Base-by-base conservation (phyloP, 2,888 invertebrate species). In the Cosmia trapezina region DNA sequence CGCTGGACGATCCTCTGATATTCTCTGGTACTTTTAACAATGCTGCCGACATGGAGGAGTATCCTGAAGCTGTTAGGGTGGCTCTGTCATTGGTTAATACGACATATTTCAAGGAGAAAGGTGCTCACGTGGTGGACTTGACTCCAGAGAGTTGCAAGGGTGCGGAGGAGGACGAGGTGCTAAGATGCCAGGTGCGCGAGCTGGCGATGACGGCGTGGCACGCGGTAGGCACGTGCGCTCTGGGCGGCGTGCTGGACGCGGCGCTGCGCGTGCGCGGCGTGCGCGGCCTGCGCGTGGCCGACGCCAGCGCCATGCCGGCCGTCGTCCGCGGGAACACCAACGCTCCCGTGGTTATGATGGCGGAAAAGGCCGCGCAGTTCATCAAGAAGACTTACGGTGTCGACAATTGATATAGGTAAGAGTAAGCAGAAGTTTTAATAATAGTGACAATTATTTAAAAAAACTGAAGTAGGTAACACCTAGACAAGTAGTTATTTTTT, bases 291-390 rank as follows among this genome's bases (percentile, higher is more conserved):
- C 85, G 95, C 17, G 94, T 95, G 49, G 95, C 83, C 9, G 95
- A 96, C 78, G 95, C 95, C 22, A 94, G 94, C 70, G 91, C 91
- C 5, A 93, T 95, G 92, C 94, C 95, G 1, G 81, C 81, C 22
- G 89, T 94, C 1, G 67, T 91, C 4, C 88, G 95, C 7, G 95
- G 94, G 0, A 96, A 95, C 80, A 95, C 94, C 7, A 94, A 95
- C 73, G 92, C 95, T 0, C 93, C 94, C 0, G 93, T 94, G 11
- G 87, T 95, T 9, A 95, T 95, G 95, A 90, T 95, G 53, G 95
- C 95, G 0, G 95, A 95, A 83, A 89, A 87, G 78, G 94, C 94
- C 0, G 94, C 92, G 0, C 91, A 92, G 65, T 92, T 92, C 63
- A 94, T 96, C 43, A 94, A 93, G 78, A 74, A 83, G 5, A 76